These are phyloP conservation scores for Syngnathoides biaculeatus DNA, from an alignment of 2,113 vertebrate genomes.

Conservation along the genomic window DNA sequence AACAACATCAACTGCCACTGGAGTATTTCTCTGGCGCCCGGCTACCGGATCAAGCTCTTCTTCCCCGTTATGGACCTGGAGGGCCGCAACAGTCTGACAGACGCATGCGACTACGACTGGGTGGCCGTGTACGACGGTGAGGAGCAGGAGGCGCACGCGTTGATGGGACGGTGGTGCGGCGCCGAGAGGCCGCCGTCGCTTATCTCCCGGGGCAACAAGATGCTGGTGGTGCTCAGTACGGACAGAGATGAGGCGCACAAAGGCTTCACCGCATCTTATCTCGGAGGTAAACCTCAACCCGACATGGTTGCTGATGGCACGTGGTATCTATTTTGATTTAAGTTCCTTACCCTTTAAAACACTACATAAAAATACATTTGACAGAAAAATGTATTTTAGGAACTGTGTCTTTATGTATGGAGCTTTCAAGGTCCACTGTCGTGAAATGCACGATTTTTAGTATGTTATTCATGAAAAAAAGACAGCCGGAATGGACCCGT, in stretches of 20 bases:
- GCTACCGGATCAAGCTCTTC: conserved; percentile 84
- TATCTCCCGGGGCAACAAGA: conserved; percentile 78
- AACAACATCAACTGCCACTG: conserved; percentile 97
- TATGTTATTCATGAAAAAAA: too few species aligned
- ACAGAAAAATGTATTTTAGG: too few species aligned
- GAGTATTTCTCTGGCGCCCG: conserved; percentile 74
- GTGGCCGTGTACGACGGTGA: conserved; percentile 82
- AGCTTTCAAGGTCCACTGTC: too few species aligned
- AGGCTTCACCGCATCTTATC: conserved; percentile 85
- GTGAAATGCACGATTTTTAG: too few species aligned
- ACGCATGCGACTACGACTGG: conserved; percentile 85
- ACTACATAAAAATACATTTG: too few species aligned
- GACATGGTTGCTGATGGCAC: too few species aligned
- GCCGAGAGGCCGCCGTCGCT: conserved; percentile 68
- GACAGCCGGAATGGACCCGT: too few species aligned
- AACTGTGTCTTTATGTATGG: too few species aligned
- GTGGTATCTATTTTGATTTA: too few species aligned
- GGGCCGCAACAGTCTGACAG: conserved; percentile 81
- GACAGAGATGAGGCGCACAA: conserved; percentile 82
- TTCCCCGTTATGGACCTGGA: conserved; percentile 88
- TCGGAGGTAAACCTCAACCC: conserved; percentile 79
- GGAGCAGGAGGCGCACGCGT: conserved; percentile 61
- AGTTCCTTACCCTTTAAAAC: neutral
- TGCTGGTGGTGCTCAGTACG: conserved; percentile 85
- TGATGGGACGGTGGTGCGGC: conserved; percentile 89